phyloP scores from a whole-genome alignment of 2,888 invertebrate genomes.

The Metellina segmentata region DNA sequence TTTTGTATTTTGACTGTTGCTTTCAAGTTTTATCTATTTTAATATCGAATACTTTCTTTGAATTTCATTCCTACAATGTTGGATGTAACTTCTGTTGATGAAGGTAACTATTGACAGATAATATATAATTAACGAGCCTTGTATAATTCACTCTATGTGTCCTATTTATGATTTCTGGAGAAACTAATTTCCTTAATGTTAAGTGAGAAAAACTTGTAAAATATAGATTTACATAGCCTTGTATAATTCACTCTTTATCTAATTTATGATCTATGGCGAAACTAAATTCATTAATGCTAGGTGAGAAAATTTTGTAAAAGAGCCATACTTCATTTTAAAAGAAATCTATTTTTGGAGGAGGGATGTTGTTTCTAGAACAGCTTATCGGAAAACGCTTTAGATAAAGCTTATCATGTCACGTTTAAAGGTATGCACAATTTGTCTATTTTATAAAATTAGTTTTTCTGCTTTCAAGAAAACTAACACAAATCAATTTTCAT shows the following conservation, averaged over 20 bases:
- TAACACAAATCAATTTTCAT: conserved; percentile 1
- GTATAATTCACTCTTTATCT: no score
- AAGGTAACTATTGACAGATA: no score
- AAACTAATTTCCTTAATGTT: not conserved
- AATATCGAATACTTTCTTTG: no score
- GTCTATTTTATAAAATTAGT: not conserved
- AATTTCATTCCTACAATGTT: no score
- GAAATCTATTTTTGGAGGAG: not conserved
- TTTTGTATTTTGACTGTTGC: no score
- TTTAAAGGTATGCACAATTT: not conserved
- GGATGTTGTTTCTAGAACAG: not conserved
- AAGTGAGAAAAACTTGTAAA: not conserved
- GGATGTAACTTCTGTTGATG: no score
- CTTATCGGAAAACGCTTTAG: not conserved
- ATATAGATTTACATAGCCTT: no score
- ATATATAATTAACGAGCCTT: no score
- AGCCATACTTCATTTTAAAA: not conserved
- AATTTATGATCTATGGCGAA: not conserved
- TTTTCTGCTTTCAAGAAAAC: not conserved
- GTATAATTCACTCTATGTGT: no score
- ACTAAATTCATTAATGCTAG: not conserved
- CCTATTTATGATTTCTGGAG: not conserved
- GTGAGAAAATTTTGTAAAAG: not conserved
- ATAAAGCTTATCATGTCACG: not conserved
- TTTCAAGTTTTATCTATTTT: no score